Evolutionary conservation across 2,797 vertebrate species (phyloP).

Genomic region (Sciurus vulgaris): DNA sequence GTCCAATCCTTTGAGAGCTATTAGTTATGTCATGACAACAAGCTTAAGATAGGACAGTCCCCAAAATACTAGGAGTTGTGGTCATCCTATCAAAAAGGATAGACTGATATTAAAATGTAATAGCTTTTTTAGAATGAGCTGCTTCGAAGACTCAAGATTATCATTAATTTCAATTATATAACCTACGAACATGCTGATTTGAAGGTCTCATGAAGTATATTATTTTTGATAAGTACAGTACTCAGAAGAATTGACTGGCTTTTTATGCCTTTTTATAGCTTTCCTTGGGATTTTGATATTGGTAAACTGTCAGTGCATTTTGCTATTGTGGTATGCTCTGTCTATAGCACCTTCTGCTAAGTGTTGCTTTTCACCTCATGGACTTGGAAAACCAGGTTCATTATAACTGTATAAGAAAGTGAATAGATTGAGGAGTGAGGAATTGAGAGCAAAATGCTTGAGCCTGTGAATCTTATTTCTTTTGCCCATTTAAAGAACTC

Average conservation of each 20-base stretch:
- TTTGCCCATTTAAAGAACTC: conserved; percentile 9
- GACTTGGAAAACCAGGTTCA: conserved; percentile 15
- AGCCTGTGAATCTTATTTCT: conserved; percentile 13
- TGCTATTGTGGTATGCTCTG: background rate
- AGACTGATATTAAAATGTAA: conserved; percentile 1
- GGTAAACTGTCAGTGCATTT: background rate
- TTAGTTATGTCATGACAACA: conserved; percentile 33
- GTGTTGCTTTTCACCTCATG: conserved; percentile 32
- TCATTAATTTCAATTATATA: conserved; percentile 23
- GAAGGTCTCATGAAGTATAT: background rate
- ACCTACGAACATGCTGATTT: background rate
- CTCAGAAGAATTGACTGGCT: background rate
- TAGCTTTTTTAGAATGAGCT: background rate
- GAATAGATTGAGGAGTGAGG: background rate
- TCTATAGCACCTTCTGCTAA: background rate
- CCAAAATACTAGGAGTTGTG: background rate
- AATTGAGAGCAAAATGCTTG: conserved; percentile 21
- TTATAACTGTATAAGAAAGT: conserved; percentile 22
- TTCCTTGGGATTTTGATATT: conserved; percentile 11
- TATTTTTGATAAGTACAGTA: conserved; percentile 21
- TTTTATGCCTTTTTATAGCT: background rate
- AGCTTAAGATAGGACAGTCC: background rate
- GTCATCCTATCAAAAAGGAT: background rate
- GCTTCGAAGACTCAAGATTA: background rate
- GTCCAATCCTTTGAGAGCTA: conserved; percentile 30